phyloP scores from a whole-genome alignment of 2,797 vertebrate species.

The Sternarchorhynchus goeldii region DNA sequence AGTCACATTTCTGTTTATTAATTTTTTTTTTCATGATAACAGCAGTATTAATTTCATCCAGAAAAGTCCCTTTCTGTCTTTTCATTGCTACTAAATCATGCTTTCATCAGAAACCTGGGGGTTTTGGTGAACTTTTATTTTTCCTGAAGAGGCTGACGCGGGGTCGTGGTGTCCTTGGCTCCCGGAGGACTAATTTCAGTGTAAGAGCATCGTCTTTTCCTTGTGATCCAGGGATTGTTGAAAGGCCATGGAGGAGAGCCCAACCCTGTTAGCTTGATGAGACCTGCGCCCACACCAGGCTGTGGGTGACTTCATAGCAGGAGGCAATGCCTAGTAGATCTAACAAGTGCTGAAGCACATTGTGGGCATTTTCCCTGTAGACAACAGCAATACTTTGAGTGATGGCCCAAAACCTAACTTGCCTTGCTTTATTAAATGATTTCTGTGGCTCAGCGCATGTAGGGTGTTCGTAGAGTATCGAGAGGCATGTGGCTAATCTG shows the following conservation, averaged over 20 bases:
- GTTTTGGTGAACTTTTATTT: too few species aligned
- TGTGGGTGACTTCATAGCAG: neutral
- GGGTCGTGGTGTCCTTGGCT: too few species aligned
- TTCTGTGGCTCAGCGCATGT: neutral
- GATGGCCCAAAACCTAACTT: neutral
- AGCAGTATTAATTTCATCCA: too few species aligned
- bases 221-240: neutral
- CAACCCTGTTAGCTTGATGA: neutral
- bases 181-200: neutral
- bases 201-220: neutral
- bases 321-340: neutral
- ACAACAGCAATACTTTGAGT: neutral
- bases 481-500: too few species aligned
- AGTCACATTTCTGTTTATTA: too few species aligned
- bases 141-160: too few species aligned
- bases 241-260: neutral
- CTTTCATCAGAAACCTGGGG: too few species aligned
- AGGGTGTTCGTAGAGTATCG: neutral
- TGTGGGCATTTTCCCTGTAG: too few species aligned
- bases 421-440: neutral
- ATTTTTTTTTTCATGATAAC: too few species aligned
- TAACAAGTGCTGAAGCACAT: too few species aligned
- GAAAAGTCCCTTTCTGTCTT: too few species aligned
- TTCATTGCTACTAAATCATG: too few species aligned
- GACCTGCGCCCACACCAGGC: neutral